Evolutionary conservation across 2,797 vertebrate species (phyloP).

Genomic region (Enteromius paludinosus): DNA sequence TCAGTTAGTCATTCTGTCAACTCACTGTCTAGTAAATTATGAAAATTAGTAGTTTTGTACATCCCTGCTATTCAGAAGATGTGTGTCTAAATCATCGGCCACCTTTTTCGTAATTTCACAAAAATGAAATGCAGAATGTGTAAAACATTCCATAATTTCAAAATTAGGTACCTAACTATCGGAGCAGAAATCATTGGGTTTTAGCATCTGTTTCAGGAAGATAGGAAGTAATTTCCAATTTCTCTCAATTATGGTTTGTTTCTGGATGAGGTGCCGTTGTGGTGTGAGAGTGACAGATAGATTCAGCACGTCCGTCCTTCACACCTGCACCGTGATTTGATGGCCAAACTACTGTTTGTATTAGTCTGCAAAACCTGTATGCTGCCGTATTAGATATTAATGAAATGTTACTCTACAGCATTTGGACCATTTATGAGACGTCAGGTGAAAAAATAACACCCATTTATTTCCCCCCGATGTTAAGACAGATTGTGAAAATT

Average conservation of each 20-base stretch:
- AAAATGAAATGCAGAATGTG: not conserved
- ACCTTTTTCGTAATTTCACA: not conserved
- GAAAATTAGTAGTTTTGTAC: not conserved
- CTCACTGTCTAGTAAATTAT: not conserved
- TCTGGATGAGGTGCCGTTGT: conserved; percentile 24
- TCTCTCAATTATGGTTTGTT: conserved; percentile 42
- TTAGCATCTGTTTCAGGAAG: conserved; percentile 72
- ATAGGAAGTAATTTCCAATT: conserved; percentile 74
- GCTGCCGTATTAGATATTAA: conserved; percentile 34
- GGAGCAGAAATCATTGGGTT: conserved; percentile 17
- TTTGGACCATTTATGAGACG: conserved; percentile 25
- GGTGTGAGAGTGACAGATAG: conserved; percentile 46
- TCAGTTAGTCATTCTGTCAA: not conserved
- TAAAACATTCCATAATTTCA: conserved; percentile 17
- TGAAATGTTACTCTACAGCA: conserved; percentile 39
- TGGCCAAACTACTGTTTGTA: conserved; percentile 24
- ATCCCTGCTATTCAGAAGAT: not conserved
- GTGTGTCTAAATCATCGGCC: not conserved
- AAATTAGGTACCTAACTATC: conserved; percentile 27
- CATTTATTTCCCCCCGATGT: conserved; percentile 39
- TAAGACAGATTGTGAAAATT: conserved; percentile 40
- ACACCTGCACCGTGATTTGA: conserved; percentile 39
- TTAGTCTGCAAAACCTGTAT: conserved; percentile 34
- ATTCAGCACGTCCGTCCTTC: conserved; percentile 9
- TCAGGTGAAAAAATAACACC: conserved; percentile 30